Conservation (phyloP, 2,797 vertebrate species). For the Pitangus sulphuratus region DNA sequence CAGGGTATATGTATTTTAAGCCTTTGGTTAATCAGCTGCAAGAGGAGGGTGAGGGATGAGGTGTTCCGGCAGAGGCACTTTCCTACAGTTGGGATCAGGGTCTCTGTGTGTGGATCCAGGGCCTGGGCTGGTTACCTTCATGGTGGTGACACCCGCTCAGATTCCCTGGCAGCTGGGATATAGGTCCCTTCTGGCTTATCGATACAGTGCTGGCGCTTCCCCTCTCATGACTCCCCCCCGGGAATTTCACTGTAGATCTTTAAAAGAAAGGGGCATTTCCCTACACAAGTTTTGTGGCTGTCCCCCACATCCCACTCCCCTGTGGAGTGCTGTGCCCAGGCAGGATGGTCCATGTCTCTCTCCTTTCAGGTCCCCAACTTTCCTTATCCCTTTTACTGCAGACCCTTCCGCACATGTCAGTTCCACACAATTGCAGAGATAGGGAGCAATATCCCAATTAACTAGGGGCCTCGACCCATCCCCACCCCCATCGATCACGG, state of each 20-base stretch:
- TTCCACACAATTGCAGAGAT: background rate
- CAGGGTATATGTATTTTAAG: background rate
- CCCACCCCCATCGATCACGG: conserved; percentile 43
- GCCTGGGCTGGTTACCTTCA: background rate
- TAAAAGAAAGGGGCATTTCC: background rate
- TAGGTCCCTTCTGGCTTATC: background rate
- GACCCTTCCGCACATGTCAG: background rate
- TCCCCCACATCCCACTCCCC: background rate
- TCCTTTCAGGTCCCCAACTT: background rate
- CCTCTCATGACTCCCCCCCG: background rate
- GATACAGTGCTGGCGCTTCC: accelerated
- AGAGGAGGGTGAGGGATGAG: background rate
- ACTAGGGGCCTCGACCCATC: background rate
- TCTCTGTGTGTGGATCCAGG: accelerated
- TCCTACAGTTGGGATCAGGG: background rate
- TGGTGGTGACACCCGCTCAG: accelerated
- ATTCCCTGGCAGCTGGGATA: background rate
- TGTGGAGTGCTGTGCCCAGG: accelerated
- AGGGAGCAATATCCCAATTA: conserved; percentile 21
- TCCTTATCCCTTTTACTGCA: background rate
- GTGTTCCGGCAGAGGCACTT: background rate
- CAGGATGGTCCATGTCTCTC: background rate
- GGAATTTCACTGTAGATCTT: background rate
- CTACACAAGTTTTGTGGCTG: background rate
- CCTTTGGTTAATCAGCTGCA: background rate